Base-by-base conservation (phyloP, 2,888 invertebrate species). In the Lasioglossum pauxillum region DNA sequence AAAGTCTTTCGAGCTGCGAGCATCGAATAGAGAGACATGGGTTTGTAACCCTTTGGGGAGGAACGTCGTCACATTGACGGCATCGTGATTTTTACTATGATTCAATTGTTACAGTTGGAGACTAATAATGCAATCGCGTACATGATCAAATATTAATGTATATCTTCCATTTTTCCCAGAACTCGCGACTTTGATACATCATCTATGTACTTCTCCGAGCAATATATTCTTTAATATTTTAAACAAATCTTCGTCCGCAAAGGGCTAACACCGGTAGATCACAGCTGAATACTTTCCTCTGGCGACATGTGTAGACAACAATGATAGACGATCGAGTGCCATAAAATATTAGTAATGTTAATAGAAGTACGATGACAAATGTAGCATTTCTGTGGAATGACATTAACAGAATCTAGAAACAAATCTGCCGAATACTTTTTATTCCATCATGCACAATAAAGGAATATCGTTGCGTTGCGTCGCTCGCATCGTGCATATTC, bases 311-410 rank as follows among this genome's bases (percentile, higher is more conserved):
- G 14, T 27, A 12, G n/a, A 60, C 5, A 27, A 60, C 5, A 27
- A 2, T 8, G 14, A 27, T 0, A 60, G 60, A 27, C 60, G 14
- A 14, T 14, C 27, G 60, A 60, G 5, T 60, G 27, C 27, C 1
- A 5, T 16, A 27, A 10, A 57, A 0, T 31, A 5, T 31, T 64
- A 64, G 2, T 7, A 27, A 31, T 27, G 16, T 31, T 16, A 27
- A 57, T 49, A 49, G 49, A 19, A 49, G 16, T 49, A 19, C 7
- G 19, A 49, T 7, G 19, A 49, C 5, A 49, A 19, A n/a, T n/a
- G 23, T 8, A n/a, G n/a, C 57, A 1, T 57, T n/a, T n/a, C 12
- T 5, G 4, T 4, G 0, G 0, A 0, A 0, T n/a, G 4, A 12
- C 57, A n/a, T 57, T n/a, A 57, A 57, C 3, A n/a, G 23, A n/a